Base-by-base conservation (phyloP, 2,113 vertebrate species). In the Aegithalos caudatus region DNA sequence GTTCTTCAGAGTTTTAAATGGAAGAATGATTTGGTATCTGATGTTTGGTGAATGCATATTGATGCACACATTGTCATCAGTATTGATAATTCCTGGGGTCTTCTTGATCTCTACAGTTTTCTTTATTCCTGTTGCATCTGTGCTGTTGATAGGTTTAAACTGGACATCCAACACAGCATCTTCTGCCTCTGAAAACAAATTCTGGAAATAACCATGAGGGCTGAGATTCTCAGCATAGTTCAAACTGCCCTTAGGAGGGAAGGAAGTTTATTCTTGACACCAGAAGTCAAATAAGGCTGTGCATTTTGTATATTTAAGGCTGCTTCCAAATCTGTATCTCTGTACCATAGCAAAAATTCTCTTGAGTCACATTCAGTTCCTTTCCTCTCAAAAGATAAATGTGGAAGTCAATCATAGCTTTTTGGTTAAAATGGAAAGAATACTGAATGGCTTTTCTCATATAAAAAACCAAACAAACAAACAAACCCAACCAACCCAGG, bases 401-500 rank as follows among this genome's bases (percentile, higher is more conserved):
- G 24, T 74, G 22, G 58, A 67, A 84, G 37, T 72, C 29, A 25
- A 83, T 86, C 51, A 70, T 14, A 64, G 21, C 40, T 35, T 58
- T 79, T 86, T 85, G 73, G 57, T 86, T 95, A 51, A 44, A 51
- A 48, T 69, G 53, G 73, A 89, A 94, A 93, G 70, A 91, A 70
- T 84, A 42, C 50, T 89, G 87, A 91, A 71, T 87, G 70, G 27
- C 28, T 90, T 95, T 88, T 94, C 67, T 94, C n/a, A 82, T 40
- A 53, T 57, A 16, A 54, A 54, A 81, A 50, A 60, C 45, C 40
- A 10, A 40, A 28, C 38, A n/a, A 23, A 10, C 35, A n/a, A n/a
- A n/a, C 33, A 60, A 60, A 60, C 42, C 27, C 22, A 60, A 44
- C 35, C 9, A 50, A 50, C 23, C 27, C 29, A 33, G 25, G 17